These are phyloP conservation scores for Mixornis gularis DNA, from an alignment of 2,113 vertebrate genomes.

Conservation along the genomic window DNA sequence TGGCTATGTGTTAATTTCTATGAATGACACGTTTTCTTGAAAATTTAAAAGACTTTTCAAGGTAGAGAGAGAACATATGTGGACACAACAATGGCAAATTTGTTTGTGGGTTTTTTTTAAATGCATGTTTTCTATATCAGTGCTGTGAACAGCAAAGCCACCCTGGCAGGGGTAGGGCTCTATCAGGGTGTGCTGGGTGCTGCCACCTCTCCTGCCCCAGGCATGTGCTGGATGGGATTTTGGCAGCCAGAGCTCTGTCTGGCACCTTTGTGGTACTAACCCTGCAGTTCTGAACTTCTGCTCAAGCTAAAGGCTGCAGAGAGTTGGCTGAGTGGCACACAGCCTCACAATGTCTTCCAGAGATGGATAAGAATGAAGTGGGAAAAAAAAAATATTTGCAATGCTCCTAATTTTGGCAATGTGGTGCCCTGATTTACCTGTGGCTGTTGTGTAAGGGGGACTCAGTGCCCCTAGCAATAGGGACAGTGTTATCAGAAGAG, in stretches of 20 bases:
- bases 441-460: not conserved
- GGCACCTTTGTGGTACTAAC: fast-evolving
- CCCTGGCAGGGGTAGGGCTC: not conserved
- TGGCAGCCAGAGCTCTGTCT: not conserved
- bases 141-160: not conserved
- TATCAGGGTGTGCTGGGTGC: fast-evolving
- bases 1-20: not conserved
- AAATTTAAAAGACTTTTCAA: not conserved
- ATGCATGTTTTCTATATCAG: fast-evolving
- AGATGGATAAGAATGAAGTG: not conserved
- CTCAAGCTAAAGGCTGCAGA: not conserved
- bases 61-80: not conserved
- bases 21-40: not conserved
- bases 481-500: not conserved
- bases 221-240: fast-evolving
- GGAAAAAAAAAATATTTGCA: not conserved
- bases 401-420: not conserved
- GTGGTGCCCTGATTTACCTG: not conserved
- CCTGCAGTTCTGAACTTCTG: not conserved
- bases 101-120: not conserved
- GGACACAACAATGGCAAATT: not conserved
- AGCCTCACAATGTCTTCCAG: not conserved
- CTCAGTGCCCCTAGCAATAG: not conserved
- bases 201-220: not conserved
- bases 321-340: not conserved